Base-by-base conservation (phyloP, 2,888 invertebrate species). In the Drosophila gaucha region DNA sequence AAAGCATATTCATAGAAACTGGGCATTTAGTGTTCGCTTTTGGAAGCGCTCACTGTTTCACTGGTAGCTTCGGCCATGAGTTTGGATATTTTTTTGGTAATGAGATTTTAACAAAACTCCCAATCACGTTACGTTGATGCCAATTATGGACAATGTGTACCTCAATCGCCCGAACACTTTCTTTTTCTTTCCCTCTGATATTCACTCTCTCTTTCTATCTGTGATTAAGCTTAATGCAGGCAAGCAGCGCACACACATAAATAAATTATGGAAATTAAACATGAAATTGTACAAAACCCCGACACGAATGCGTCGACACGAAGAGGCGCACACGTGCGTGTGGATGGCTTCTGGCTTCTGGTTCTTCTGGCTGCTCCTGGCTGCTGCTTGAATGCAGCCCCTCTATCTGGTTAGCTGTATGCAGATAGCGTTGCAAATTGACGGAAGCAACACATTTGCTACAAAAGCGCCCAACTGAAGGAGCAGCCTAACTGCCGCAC, bases 241-340 rank as follows among this genome's bases (percentile, higher is more conserved):
- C 41, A 41, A 41, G 39, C 36, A 55, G 36, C 30, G 67, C 58
- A 67, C 57, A 73, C 67, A 67, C 83, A 76, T 79, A 86, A 83
- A 86, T 86, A 86, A 79, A 83, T 82, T 86, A 86, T 82, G 86
- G 68, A 83, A 83, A 86, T 82, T 79, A 83, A 74, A 77, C 74
- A 75, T 75, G 80, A 77, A 86, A 80, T 77, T 82, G 75, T 73
- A 74, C 67, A 80, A 85, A 82, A 67, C 78, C 62, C 69, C 63
- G 52, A 64, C 63, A 78, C 60, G 63, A 72, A 76, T 72, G 68
- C 70, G 59, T 60, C 65, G 74, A 65, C 60, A 64, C 46, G 62
- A 60, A 31, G 46, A 36, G 52, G 59, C 56, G 35, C 56, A 57
- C 59, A 56, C 26, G 41, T 52, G 47, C 36, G 52, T 59, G 18